phyloP scores from a whole-genome alignment of 2,888 invertebrate genomes.

The Miltochrista miniata region DNA sequence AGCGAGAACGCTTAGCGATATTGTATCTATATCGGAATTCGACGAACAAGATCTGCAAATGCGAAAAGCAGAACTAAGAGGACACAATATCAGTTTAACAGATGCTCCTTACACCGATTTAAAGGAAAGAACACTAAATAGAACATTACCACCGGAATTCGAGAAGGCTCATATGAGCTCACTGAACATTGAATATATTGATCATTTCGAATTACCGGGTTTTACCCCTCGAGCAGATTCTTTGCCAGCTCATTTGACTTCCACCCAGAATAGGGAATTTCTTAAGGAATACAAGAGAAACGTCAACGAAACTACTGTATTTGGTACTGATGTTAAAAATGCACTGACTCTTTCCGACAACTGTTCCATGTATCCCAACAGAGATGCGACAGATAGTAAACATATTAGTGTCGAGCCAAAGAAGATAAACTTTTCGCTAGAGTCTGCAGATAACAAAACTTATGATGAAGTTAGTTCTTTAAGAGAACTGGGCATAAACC shows the following conservation, averaged over 20 bases:
- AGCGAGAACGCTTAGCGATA: constrained; percentile 88
- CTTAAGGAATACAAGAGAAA: constrained; percentile 67
- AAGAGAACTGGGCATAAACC: constrained; percentile 76
- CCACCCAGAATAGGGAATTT: constrained; percentile 65
- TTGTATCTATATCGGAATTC: constrained; percentile 88
- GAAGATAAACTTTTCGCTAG: constrained; percentile 74
- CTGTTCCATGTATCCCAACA: constrained; percentile 78
- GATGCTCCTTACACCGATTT: constrained; percentile 47
- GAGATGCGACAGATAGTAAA: constrained; percentile 66
- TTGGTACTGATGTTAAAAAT: constrained; percentile 64
- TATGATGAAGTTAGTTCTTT: constrained; percentile 77
- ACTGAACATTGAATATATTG: constrained; percentile 60
- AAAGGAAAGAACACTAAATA: constrained; percentile 54
- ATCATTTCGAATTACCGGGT: constrained; percentile 58
- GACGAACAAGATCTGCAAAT: constrained; percentile 86
- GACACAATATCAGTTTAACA: constrained; percentile 54
- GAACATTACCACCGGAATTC: constrained; percentile 65
- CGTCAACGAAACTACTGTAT: constrained; percentile 72
- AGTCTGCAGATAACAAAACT: constrained; percentile 63
- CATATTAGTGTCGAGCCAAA: constrained; percentile 72
- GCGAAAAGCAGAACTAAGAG: constrained; percentile 73
- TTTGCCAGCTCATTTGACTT: constrained; percentile 67
- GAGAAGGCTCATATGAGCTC: constrained; percentile 67
- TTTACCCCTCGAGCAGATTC: constrained; percentile 70
- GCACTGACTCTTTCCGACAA: constrained; percentile 70